These are phyloP conservation scores for Brienomyrus longianalis DNA, from an alignment of 2,113 vertebrate genomes.

Conservation along the genomic window DNA sequence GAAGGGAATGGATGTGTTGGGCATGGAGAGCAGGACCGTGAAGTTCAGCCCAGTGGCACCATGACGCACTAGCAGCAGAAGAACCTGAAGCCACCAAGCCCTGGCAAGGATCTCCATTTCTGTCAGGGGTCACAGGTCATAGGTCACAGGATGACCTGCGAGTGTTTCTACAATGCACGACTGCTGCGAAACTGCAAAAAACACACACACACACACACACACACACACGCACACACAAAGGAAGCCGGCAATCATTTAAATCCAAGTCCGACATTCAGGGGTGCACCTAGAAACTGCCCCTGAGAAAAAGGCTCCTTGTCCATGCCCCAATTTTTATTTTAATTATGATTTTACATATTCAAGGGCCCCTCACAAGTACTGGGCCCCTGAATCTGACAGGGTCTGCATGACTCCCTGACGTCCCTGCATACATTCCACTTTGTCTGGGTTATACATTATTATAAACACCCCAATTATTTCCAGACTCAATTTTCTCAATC, in stretches of 20 bases:
- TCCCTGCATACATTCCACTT: neutral
- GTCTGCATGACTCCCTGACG: neutral
- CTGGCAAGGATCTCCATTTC: neutral
- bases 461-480: neutral
- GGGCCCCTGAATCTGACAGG: neutral
- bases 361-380: neutral
- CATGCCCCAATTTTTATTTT: neutral
- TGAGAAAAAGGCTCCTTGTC: neutral
- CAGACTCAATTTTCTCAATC: neutral
- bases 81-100: neutral
- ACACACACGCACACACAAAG: neutral
- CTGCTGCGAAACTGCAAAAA: neutral
- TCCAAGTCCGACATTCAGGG: neutral
- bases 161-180: neutral
- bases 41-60: constrained; percentile 20
- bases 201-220: too few relatives aligned
- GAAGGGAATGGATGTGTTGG: constrained; percentile 35
- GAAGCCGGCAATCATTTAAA: neutral
- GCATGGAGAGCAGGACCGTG: constrained; percentile 37
- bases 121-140: neutral
- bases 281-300: neutral
- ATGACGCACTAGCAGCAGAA: neutral
- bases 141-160: neutral
- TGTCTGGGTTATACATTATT: neutral
- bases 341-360: neutral